Evolutionary conservation across 2,888 invertebrate genomes (phyloP), one percentile per base, ranked within the genome.

Genomic region (Leucozona laternaria): DNA sequence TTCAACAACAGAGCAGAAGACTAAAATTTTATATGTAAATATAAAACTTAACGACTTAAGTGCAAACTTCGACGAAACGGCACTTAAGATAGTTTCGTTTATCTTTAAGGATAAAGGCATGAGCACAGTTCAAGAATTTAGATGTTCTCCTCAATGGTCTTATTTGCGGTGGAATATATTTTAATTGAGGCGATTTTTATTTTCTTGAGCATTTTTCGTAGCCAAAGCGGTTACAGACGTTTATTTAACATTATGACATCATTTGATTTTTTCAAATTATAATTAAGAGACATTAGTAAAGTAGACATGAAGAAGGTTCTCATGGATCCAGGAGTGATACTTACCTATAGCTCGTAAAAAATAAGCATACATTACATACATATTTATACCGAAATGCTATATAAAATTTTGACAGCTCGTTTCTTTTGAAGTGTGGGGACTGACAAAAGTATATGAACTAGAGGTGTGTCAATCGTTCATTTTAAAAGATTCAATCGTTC

Each of bases 31-130:
- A 53, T 15, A 53, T 53, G 2, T 25, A 53, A 53, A 53, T 15
- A 53, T 53, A 7, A 53, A 53, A 53, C 53, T 25, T 53, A 53
- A 53, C 25, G 25, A 53, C 53, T 53, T 53, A 53, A 53, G 53
- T 53, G 25, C 53, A 53, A 53, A 53, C 53, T 53, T 25, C 7
- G 15, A 25, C 6, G 2, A 15, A 15, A 15, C 25, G 15, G 15
- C 53, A 45, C 2, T 45, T 17, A 10, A 17, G 45, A 43, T n/a
- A 53, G 22, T 53, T 53, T 25, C 15, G 53, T 53, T 53, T 53
- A 53, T 53, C 25, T 53, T 53, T 53, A 25, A 53, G 6, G 22
- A 15, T 22, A 25, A 50, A 11, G 15, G 2, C 15, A 25, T 22
- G 53, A 2, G 53, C 7, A 7, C 11, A 22, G 15, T 22, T 50